phyloP scores from a whole-genome alignment of 2,113 vertebrate genomes.

The Equus przewalskii region DNA sequence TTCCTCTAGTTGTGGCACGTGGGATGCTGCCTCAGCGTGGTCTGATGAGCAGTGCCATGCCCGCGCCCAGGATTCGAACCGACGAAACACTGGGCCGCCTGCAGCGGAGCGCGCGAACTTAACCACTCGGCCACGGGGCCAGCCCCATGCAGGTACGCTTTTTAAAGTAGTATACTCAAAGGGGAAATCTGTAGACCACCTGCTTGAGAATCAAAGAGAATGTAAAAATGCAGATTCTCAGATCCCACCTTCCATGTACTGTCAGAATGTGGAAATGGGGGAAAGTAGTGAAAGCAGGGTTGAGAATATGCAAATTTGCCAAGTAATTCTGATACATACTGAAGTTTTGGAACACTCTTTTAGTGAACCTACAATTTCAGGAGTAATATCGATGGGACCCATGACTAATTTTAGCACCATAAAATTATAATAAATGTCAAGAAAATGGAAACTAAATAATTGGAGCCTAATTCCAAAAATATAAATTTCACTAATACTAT shows the following conservation, averaged over 20 bases:
- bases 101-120: too few relatives aligned
- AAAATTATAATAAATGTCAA: constrained; percentile 50
- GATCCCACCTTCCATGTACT: neutral
- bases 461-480: constrained; percentile 39
- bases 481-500: constrained; percentile 31
- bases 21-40: too few relatives aligned
- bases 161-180: constrained; percentile 12
- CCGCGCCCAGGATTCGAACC: too few relatives aligned
- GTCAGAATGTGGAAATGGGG: neutral
- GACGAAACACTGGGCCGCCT: too few relatives aligned
- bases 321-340: constrained; percentile 16
- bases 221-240: constrained; percentile 22
- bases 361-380: constrained; percentile 39
- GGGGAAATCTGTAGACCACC: neutral
- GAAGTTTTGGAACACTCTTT: constrained; percentile 8
- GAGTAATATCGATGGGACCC: neutral
- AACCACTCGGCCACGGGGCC: too few relatives aligned
- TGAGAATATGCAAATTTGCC: constrained; percentile 6
- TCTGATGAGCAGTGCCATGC: too few relatives aligned
- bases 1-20: too few relatives aligned
- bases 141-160: neutral
- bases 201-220: constrained; percentile 29
- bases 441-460: constrained; percentile 53
- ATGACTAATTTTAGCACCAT: constrained; percentile 20
- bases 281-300: neutral